A percentile compares a stretch with the other conserved stretches of the same genome.
Evolutionary conservation across 2,888 invertebrate genomes (phyloP).

Genomic region (Euplagia quadripunctaria): DNA sequence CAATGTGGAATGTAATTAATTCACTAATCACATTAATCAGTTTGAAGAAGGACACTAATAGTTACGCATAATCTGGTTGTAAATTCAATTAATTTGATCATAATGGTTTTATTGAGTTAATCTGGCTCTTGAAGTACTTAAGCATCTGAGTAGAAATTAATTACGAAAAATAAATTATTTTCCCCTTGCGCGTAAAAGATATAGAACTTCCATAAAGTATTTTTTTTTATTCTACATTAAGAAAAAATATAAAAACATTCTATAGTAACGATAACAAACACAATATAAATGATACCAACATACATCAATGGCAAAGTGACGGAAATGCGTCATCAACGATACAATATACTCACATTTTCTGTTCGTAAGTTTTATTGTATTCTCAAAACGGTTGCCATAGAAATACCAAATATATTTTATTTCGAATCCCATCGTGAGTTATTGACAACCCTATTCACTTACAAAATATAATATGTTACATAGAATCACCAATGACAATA

Average conservation of each 20-base stretch:
- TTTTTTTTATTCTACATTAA: too few relatives aligned
- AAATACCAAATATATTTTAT: neutral
- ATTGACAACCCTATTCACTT: constrained; percentile 7
- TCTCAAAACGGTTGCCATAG: neutral
- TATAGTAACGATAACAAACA: neutral
- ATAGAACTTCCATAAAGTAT: too few relatives aligned
- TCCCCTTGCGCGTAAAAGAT: too few relatives aligned
- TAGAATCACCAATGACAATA: constrained; percentile 44
- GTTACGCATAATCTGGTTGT: neutral
- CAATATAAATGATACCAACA: neutral
- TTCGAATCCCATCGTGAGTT: neutral
- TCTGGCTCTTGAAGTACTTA: neutral
- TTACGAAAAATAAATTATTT: too few relatives aligned
- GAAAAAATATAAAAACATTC: too few relatives aligned
- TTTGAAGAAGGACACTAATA: neutral
- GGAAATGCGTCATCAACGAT: neutral
- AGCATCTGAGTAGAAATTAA: neutral
- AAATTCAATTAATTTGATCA: neutral
- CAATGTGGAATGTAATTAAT: neutral
- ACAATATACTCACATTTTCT: neutral
- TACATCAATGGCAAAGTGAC: neutral
- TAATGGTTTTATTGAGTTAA: neutral
- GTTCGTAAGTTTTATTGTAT: neutral
- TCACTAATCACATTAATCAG: neutral
- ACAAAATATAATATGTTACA: constrained; percentile 33